These are phyloP conservation scores for Ferrisia virgata DNA, from an alignment of 2,888 invertebrate species.

Conservation along the genomic window DNA sequence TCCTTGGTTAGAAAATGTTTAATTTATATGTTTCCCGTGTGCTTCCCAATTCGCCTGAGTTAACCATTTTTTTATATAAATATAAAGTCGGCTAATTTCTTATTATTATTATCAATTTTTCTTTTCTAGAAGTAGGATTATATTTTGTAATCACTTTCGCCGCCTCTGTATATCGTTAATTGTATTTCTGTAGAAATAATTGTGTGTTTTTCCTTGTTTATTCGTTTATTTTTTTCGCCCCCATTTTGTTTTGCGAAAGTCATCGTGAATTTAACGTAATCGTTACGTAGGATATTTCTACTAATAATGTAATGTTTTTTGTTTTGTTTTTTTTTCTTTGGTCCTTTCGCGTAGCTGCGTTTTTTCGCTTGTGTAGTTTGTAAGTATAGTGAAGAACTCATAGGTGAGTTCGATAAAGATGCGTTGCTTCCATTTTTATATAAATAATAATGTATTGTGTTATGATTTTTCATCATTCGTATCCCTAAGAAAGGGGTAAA, in stretches of 20 bases:
- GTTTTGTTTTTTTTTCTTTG: not conserved
- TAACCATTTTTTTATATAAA: slow-evolving; percentile 35
- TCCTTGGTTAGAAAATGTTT: slow-evolving; percentile 66
- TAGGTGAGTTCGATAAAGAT: not conserved
- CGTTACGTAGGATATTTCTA: not conserved
- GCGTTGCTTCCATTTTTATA: not conserved
- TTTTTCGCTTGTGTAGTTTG: not conserved
- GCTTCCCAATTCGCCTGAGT: slow-evolving; percentile 40
- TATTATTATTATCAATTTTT: not conserved
- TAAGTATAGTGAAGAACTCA: not conserved
- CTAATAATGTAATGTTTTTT: not conserved
- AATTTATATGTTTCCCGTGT: not conserved
- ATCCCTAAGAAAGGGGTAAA: not conserved
- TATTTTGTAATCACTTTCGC: slow-evolving; percentile 9
- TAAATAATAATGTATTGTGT: not conserved
- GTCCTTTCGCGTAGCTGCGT: not conserved
- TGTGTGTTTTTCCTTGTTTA: not conserved
- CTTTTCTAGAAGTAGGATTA: not conserved
- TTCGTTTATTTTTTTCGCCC: not conserved
- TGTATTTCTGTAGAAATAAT: not conserved
- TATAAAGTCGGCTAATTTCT: not conserved
- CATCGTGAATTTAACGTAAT: slow-evolving; percentile 20
- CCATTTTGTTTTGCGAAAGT: not conserved
- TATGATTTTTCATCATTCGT: not conserved
- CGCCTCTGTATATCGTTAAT: not conserved